Conservation (phyloP, 1,140 invertebrate species). For the Brachionus angularis region DNA sequence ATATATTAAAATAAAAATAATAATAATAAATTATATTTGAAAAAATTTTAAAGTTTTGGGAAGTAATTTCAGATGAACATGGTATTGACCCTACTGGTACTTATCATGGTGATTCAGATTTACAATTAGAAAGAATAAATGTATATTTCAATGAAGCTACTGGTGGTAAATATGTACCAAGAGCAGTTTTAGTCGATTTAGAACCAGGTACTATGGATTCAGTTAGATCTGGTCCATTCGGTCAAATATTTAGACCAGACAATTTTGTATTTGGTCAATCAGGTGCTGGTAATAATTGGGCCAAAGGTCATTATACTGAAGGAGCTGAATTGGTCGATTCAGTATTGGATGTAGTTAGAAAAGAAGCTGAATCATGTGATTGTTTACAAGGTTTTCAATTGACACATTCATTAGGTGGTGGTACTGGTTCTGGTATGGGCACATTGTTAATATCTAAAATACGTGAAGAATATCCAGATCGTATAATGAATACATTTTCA, state of each 20-base stretch:
- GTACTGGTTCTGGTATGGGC: slow-evolving; percentile 79
- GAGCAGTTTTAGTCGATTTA: slow-evolving; percentile 81
- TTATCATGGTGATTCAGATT: slow-evolving; percentile 77
- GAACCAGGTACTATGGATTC: slow-evolving; percentile 93
- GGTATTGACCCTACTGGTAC: slow-evolving; percentile 80
- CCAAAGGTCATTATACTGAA: slow-evolving; percentile 86
- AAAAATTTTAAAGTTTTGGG: no score
- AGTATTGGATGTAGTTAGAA: slow-evolving; percentile 53
- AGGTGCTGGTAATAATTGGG: slow-evolving; percentile 78
- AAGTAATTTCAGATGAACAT: slow-evolving; percentile 84
- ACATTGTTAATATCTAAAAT: slow-evolving; percentile 66
- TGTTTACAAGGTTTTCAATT: slow-evolving; percentile 71
- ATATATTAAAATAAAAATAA: no score
- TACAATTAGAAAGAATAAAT: slow-evolving; percentile 81
- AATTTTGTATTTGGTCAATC: slow-evolving; percentile 71
- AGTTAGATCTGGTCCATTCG: slow-evolving; percentile 77
- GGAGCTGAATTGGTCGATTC: slow-evolving; percentile 61
- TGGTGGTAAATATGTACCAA: slow-evolving; percentile 81
- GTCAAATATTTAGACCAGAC: slow-evolving; percentile 78
- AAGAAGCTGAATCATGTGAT: slow-evolving; percentile 65
- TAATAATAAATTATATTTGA: no score
- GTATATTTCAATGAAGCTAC: slow-evolving; percentile 86
- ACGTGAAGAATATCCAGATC: slow-evolving; percentile 59
- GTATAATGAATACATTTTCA: slow-evolving; percentile 75
- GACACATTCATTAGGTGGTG: slow-evolving; percentile 72